Evolutionary conservation across 2,888 invertebrate genomes (phyloP), one percentile per base, ranked within the genome.

Genomic region (Melinaea menophilus): DNA sequence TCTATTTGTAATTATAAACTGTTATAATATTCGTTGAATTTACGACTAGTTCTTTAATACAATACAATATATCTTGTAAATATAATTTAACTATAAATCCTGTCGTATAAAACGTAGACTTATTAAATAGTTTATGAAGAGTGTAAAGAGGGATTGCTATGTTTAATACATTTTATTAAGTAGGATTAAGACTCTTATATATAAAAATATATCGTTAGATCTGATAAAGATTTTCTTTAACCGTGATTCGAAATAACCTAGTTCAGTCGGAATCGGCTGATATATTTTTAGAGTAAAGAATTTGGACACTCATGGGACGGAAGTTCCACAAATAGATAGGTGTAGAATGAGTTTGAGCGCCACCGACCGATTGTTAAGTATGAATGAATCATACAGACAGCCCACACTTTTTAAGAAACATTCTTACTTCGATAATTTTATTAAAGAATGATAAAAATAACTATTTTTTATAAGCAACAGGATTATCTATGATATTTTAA

Each of bases 251-350:
- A 31, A 51, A 51, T 51, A 51, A 31, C 9, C 51, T 9, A 9
- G 31, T 31, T 31, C n/a, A 35, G 13, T 46, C 22, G 13, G 34
- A 58, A 35, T 48, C 47, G 9, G 5, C 35, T 9, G 55, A 22
- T 58, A 31, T 70, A 70, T 70, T 65, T 68, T 63, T 64, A 59
- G 64, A 56, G 56, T 45, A 59, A 64, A 72, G 66, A 69, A 72
- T 71, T 72, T 71, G 64, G 69, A 62, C 62, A 68, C 66, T 64
- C 61, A 59, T 58, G 56, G 68, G 70, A 69, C 69, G 69, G 69
- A 69, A 66, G 67, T 67, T 51, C 63, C 69, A 69, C 62, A 58
- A 67, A 65, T 71, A 68, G 67, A 33, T 5, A 45, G 7, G 41
- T 41, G 9, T 13, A 57, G 41, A 64, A 65, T 57, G 58, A 45